These are phyloP conservation scores for Acipenser ruthenus DNA, from an alignment of 2,797 vertebrate genomes.

Conservation along the genomic window DNA sequence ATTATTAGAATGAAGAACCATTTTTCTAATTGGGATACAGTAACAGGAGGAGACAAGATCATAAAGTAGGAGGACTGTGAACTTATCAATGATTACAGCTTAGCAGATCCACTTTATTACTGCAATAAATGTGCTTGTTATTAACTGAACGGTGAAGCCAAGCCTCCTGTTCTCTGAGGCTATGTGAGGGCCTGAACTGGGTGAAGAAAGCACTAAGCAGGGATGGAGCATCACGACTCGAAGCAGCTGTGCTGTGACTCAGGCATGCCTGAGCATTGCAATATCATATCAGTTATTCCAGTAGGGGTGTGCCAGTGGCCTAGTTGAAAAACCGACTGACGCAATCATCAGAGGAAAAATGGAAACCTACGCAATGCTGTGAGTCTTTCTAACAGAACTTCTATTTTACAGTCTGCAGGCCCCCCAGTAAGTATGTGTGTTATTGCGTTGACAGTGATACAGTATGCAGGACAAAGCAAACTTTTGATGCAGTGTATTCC, in stretches of 20 bases:
- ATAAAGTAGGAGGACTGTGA: neutral
- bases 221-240: neutral
- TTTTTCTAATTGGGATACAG: too few relatives aligned
- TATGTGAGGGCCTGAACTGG: neutral
- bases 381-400: too few relatives aligned
- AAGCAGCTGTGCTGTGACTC: constrained; percentile 10
- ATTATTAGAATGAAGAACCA: too few relatives aligned
- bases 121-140: constrained; percentile 4
- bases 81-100: neutral
- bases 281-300: constrained; percentile 3
- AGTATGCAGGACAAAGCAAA: too few relatives aligned
- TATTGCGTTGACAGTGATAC: too few relatives aligned
- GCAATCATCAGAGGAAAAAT: neutral
- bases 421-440: too few relatives aligned
- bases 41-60: constrained; percentile 1
- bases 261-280: neutral
- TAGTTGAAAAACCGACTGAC: neutral
- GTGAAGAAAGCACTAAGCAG: neutral
- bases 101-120: constrained; percentile 4
- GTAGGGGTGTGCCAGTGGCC: neutral
- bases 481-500: too few relatives aligned
- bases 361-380: too few relatives aligned
- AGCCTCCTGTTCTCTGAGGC: neutral
- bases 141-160: neutral
- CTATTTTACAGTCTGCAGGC: too few relatives aligned